Base-by-base conservation (phyloP, 2,113 vertebrate genomes). In the Hyla sarda region DNA sequence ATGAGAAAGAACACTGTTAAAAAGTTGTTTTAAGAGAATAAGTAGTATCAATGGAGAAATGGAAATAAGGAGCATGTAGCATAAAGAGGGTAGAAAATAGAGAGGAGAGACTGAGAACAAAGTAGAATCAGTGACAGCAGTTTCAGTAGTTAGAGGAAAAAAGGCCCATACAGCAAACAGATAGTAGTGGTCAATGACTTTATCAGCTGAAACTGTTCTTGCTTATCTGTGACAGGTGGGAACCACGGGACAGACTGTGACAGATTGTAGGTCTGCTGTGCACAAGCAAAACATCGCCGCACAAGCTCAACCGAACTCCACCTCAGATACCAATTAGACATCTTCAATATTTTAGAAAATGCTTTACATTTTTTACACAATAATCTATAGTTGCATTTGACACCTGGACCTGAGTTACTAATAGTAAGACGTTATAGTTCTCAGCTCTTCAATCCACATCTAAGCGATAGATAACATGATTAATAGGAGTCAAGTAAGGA, bases 261-360 rank as follows among this genome's bases (percentile, higher is more conserved):
- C 58, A 62, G 58, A 62, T 28, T 62, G n/a, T 28, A 62, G 58
- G 58, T 12, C 58, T 28, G 58, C 58, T 28, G 5, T 25, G 56
- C 8, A 60, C 23, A n/a, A n/a, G 56, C 54, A 21, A 23, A 23
- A 58, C 21, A 58, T 58, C n/a, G 21, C 41, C 3, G n/a, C 19
- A 56, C 17, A n/a, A 3, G 1, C 54, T 56, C 23, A 60, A 28
- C 25, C 1, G 7, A 13, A 30, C 28, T 30, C 28, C 62, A 30
- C 62, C 5, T 4, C 1, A 16, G 12, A 30, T 30, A 65, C 62
- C 62, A 30, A 65, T 65, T 65, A 65, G 62, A 25, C 3, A 30
- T 65, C 62, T 30, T 30, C 28, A 65, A 30, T 65, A 32, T 65
- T 65, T 65, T 65, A 65, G 62, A 65, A 65, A 65, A 65, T 65